Conservation (phyloP, 2,113 vertebrate genomes). For the Eolophus roseicapilla region DNA sequence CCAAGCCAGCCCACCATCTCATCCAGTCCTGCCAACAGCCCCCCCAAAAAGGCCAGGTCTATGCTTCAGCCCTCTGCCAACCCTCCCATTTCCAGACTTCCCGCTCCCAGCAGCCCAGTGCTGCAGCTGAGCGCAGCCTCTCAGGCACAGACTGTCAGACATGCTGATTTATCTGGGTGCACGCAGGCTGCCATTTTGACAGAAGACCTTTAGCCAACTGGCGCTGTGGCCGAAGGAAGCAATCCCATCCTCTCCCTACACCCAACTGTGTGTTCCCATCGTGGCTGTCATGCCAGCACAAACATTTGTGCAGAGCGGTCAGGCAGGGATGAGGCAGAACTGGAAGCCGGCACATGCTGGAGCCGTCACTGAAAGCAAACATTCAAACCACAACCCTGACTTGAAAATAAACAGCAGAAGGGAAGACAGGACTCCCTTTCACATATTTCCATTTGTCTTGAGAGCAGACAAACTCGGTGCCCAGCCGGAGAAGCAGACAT, state of each 20-base stretch:
- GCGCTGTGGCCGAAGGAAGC: not conserved
- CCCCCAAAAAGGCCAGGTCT: accelerated
- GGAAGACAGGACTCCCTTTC: not conserved
- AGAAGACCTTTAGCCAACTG: not conserved
- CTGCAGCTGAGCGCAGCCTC: not conserved
- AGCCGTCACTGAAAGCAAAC: not conserved
- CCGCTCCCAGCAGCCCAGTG: not conserved
- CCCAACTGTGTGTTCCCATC: not conserved
- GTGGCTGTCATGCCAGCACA: not conserved
- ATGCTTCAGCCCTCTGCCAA: not conserved
- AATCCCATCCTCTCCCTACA: not conserved
- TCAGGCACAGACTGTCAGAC: not conserved
- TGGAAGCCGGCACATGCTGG: not conserved
- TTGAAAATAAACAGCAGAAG: conserved; percentile 6
- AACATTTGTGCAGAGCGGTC: not conserved
- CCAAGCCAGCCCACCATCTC: not conserved
- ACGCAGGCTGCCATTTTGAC: accelerated
- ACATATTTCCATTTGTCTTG: not conserved
- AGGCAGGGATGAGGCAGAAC: not conserved
- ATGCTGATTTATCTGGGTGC: not conserved
- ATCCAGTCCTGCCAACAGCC: not conserved
- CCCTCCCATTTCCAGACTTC: not conserved
- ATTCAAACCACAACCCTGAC: not conserved
- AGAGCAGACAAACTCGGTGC: not conserved
- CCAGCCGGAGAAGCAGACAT: not conserved